Evolutionary conservation across 2,888 invertebrate species (phyloP), one percentile per base, ranked within the genome.

Genomic region (Alsophila aescularia): DNA sequence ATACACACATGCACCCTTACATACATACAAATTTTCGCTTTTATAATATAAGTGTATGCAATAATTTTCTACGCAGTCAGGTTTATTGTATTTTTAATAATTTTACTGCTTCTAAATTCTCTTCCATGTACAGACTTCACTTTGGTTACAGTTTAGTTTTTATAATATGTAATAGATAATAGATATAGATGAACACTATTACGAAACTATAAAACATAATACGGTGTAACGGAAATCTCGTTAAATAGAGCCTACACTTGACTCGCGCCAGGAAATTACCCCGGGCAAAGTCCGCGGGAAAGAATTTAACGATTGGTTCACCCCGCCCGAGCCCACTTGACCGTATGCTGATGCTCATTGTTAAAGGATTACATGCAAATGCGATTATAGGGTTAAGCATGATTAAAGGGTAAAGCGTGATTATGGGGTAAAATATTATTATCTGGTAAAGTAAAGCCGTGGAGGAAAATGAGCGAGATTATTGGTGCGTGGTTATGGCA

Each of bases 221-320:
- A 24, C 52, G 58, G 64, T 72, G 68, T 72, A 35, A 69, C 3
- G 8, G 5, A 15, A 4, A 5, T 43, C 45, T 39, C 5, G 14
- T 43, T 52, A 53, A 62, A 58, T 64, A 58, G 58, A 39, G 36
- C 24, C 45, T 27, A 39, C 54, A 63, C 65, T 66, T 62, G 66
- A 67, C 60, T 64, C 62, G 15, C 13, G 43, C 56, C 51, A 74
- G 77, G 75, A 77, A 75, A 77, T 76, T 70, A 70, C 65, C 58
- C 47, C 62, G 61, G 66, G 58, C 62, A 49, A 58, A 49, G 61
- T 45, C n/a, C 49, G 31, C 52, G 62, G 61, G 64, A 67, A 70
- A 70, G 49, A 72, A 70, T 66, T 70, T 69, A 69, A 69, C 67
- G 74, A 71, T 67, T 62, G 62, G 63, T 68, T 67, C 44, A 8